Base-by-base conservation (phyloP, 2,797 vertebrate species). In the Mus minutoides region DNA sequence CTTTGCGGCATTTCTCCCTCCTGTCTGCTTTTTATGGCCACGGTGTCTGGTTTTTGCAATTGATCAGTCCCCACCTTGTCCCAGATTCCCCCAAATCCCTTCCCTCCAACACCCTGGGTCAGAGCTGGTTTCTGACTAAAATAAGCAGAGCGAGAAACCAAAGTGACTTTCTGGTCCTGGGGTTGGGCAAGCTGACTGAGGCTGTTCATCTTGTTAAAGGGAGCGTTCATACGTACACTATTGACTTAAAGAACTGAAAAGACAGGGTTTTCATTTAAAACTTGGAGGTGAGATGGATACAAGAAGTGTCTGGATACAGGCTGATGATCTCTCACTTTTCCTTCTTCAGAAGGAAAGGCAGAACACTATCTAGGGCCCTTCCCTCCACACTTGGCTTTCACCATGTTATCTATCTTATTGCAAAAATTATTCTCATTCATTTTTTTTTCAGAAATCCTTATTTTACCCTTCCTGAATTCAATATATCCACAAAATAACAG, bases 11-110 rank as follows among this genome's bases (percentile, higher is more conserved):
- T 86, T 95, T 78, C 90, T 96, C 56, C 62, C 62, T 92, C 94
- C 96, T n/a, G 77, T 80, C 22, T 8, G 95, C 91, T 88, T 97
- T 98, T 98, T 92, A 97, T 88, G 86, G 96, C 88, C 89, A 77
- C 3, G 0, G 43, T 96, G 98, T 98, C 98, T 98, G 97, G 96
- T 83, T 98, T 98, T 98, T 84, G 92, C 80, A 89, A 96, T 94
- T 91, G 98, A 98, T 97, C 95, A 92, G 98, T 98, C 96, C 95
- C 85, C 90, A 94, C 31, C 64, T 96, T 89, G 76, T 92, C 84
- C 54, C 46, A 58, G 54, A 19, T 86, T 60, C 64, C 67, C 67
- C 83, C 75, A 52, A 11, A 46, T 86, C 93, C 90, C 94, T 88
- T 92, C 46, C 96, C 91, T 97, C 83, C 58, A 94, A 90, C 90